These are phyloP conservation scores for Gambelia wislizenii DNA, from an alignment of 2,797 vertebrate species.

Conservation along the genomic window DNA sequence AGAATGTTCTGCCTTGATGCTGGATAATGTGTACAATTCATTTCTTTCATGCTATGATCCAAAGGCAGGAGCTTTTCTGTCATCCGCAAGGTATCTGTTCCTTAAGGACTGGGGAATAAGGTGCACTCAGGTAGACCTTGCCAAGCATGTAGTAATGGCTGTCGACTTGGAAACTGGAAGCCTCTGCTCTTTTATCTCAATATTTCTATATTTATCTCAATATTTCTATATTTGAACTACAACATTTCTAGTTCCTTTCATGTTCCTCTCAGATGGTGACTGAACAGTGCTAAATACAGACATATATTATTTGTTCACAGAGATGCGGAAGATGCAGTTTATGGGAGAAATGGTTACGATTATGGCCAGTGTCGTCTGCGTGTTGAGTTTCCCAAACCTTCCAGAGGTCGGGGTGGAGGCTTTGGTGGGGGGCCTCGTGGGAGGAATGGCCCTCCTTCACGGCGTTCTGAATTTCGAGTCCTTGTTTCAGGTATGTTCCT, in stretches of 20 bases:
- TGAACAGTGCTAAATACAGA: constrained; percentile 39
- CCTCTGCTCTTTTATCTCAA: not conserved
- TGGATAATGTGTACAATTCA: not conserved
- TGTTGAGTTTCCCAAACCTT: constrained; percentile 91
- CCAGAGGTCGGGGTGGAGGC: constrained; percentile 83
- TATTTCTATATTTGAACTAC: constrained; percentile 18
- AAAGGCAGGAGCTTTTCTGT: not conserved
- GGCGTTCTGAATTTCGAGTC: constrained; percentile 94
- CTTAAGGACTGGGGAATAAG: not conserved
- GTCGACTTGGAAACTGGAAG: not conserved
- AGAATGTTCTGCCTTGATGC: not conserved
- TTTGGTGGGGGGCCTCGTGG: constrained; percentile 82
- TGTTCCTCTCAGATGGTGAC: constrained; percentile 7
- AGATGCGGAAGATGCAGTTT: constrained; percentile 90
- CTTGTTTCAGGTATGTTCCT: constrained; percentile 88
- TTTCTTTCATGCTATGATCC: not conserved
- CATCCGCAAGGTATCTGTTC: not conserved
- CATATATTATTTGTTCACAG: constrained; percentile 74
- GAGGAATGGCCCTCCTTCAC: constrained; percentile 90
- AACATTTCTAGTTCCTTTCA: not conserved
- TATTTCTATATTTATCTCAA: not conserved
- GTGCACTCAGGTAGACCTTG: not conserved
- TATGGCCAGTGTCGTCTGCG: constrained; percentile 91
- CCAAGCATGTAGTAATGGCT: not conserved
- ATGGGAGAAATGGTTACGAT: constrained; percentile 91